phyloP scores from a whole-genome alignment of 1,140 invertebrate species.

The Lineus longissimus region DNA sequence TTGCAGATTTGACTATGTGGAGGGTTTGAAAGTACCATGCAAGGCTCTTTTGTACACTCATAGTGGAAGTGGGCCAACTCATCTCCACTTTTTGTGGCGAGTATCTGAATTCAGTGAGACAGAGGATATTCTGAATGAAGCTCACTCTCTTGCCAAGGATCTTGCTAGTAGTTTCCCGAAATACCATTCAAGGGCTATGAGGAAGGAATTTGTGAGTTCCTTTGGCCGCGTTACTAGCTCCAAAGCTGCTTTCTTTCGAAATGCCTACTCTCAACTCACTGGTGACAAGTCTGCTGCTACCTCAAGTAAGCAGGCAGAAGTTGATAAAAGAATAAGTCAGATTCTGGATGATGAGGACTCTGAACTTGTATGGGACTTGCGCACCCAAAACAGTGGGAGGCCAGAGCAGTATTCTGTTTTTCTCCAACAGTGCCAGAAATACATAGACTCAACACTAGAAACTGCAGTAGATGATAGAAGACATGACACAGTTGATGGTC shows the following conservation, averaged over 20 bases:
- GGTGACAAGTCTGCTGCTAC: neutral
- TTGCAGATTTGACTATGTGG: neutral
- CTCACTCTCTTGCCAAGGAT: neutral
- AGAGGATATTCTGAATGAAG: neutral
- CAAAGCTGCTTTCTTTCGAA: neutral
- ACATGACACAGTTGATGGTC: conserved; percentile 1
- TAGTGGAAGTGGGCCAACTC: neutral
- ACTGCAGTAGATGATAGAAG: neutral
- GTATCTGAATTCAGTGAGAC: neutral
- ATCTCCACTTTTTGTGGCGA: conserved; percentile 4
- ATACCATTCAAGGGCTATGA: conserved; percentile 3
- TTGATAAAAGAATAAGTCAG: neutral
- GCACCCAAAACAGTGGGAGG: neutral
- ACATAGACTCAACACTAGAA: neutral
- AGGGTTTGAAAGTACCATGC: neutral
- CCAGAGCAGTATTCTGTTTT: neutral
- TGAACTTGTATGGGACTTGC: neutral
- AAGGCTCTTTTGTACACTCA: neutral
- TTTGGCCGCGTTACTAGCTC: neutral
- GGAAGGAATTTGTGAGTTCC: neutral
- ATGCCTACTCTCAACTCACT: neutral
- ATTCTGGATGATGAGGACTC: conserved; percentile 2
- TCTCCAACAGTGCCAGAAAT: conserved; percentile 1
- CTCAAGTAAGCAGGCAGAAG: neutral
- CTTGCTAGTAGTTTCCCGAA: neutral